phyloP scores from a whole-genome alignment of 2,888 invertebrate genomes.

The Rotaria sp. region DNA sequence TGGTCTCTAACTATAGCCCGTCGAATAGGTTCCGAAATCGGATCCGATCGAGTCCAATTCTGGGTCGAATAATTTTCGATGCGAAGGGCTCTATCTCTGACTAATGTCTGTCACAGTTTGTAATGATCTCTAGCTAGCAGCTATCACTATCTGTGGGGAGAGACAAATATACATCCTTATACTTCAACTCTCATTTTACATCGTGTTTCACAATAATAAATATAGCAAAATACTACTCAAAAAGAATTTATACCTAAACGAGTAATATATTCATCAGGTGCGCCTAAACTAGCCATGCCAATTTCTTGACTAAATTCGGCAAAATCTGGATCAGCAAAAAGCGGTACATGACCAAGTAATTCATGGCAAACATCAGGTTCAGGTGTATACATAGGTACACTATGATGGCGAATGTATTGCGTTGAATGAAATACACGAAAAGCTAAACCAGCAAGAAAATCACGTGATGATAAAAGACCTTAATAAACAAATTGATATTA shows the following conservation, averaged over 20 bases:
- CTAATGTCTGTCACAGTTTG: no score
- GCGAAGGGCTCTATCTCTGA: no score
- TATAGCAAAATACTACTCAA: no score
- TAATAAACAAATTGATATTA: slow-evolving; percentile 73
- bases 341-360: slow-evolving; percentile 70
- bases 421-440: slow-evolving; percentile 68
- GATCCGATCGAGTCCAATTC: no score
- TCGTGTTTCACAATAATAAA: no score
- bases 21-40: no score
- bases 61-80: no score
- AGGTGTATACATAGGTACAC: slow-evolving; percentile 88
- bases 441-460: slow-evolving; percentile 65
- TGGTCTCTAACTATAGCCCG: no score
- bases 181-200: no score
- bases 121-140: no score
- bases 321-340: slow-evolving; percentile 89
- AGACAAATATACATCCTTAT: no score
- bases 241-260: not conserved
- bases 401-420: slow-evolving; percentile 91
- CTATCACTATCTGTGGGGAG: no score
- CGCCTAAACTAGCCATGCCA: slow-evolving; percentile 91
- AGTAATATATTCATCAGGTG: slow-evolving; percentile 86
- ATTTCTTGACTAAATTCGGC: slow-evolving; percentile 99
- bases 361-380: slow-evolving; percentile 65
- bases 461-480: slow-evolving; percentile 70